Base-by-base conservation (phyloP, 2,888 invertebrate species). In the Laothoe populi region DNA sequence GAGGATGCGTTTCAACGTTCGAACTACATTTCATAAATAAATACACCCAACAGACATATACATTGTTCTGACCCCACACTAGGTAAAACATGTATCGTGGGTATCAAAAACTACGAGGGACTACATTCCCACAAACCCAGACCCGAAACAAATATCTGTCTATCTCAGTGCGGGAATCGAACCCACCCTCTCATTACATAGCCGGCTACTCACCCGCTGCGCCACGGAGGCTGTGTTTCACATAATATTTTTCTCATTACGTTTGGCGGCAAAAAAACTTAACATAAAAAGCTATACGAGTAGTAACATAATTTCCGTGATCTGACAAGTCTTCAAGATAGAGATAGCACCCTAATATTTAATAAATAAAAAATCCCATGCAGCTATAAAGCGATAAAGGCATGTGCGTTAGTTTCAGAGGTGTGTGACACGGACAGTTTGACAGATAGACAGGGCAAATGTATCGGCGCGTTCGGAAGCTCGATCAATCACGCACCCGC, bases 401-500 rank as follows among this genome's bases (percentile, higher is more conserved):
- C 40, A 35, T 49, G 49, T 19, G 19, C 21, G 60, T 49, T 53
- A 26, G 23, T 40, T 61, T 24, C 60, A n/a, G 53, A 42, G 48
- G 49, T 57, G 45, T 58, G 57, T 42, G 58, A 72, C 71, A 72
- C 72, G 65, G 78, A 80, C 78, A 70, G 77, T 80, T 75, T 82
- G 87, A 87, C 85, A 81, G 82, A 82, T 73, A 72, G 81, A 82
- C 81, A 76, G 73, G 77, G 75, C 70, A 79, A 77, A 82, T 73
- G 70, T 74, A 74, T 71, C 76, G 70, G 77, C 82, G 80, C 74
- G 69, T 79, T 82, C 87, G 78, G 88, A 79, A 88, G 87, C 88
- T 89, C 83, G 79, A 90, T 90, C 91, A 90, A 77, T 62, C 65
- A 70, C 81, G 86, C 77, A 77, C 68, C 83, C 83, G 74, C 83